Conservation (phyloP, 2,888 invertebrate genomes). For the Eilema depressum region DNA sequence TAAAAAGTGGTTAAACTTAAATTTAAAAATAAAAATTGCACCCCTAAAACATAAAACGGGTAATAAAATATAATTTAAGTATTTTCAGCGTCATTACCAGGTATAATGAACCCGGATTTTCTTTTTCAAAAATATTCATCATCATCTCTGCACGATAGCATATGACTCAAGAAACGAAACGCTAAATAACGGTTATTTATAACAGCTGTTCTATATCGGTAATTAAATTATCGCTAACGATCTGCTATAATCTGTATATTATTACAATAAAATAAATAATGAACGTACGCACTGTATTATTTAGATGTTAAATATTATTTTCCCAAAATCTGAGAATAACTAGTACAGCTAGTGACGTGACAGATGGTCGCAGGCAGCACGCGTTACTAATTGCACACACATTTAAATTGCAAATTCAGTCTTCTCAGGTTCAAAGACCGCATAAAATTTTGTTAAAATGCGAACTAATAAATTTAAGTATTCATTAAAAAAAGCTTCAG, state of each 20-base stretch:
- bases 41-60: not conserved
- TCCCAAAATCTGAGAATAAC: not conserved
- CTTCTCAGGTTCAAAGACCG: slow-evolving; percentile 44
- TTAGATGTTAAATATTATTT: not conserved
- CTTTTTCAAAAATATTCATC: not conserved
- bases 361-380: slow-evolving; percentile 39
- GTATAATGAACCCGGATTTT: not conserved
- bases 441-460: slow-evolving; percentile 42
- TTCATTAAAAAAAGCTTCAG: slow-evolving; percentile 41
- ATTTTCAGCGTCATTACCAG: not conserved
- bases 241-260: slow-evolving; percentile 11
- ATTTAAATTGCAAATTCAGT: slow-evolving; percentile 41
- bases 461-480: slow-evolving; percentile 44
- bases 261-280: slow-evolving; percentile 18
- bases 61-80: not conserved
- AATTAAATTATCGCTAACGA: slow-evolving; percentile 14
- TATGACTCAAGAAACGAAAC: not conserved
- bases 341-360: slow-evolving; percentile 25
- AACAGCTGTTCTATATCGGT: not conserved
- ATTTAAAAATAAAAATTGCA: not conserved
- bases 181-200: slow-evolving; percentile 10
- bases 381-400: slow-evolving; percentile 47
- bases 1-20: not conserved
- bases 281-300: slow-evolving; percentile 8
- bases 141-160: too few relatives aligned